phyloP scores from a whole-genome alignment of 2,888 invertebrate genomes.

The Hyles lineata region DNA sequence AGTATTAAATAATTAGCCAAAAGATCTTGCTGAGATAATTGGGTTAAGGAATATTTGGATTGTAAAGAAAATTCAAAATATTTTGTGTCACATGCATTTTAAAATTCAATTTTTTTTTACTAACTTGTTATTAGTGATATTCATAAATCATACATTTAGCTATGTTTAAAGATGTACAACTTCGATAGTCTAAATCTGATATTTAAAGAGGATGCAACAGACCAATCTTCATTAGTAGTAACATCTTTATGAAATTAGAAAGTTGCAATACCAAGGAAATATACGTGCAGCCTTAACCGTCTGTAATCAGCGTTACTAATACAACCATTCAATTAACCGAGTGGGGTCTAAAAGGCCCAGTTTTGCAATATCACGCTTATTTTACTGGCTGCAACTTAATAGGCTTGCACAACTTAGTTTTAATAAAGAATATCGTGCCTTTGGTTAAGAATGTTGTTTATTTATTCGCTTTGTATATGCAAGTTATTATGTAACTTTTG shows the following conservation, averaged over 20 bases:
- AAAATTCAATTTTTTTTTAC: no score
- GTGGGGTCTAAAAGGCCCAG: conserved; percentile 21
- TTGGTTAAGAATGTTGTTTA: not conserved
- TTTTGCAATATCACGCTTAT: conserved; percentile 28
- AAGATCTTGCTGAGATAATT: no score
- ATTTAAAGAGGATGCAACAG: not conserved
- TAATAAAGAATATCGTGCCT: conserved; percentile 20
- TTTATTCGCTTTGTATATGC: not conserved
- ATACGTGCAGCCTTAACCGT: not conserved
- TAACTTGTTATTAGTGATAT: no score
- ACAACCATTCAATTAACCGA: conserved; percentile 28
- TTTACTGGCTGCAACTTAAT: not conserved
- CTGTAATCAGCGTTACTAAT: conserved; percentile 24
- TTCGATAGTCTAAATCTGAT: not conserved
- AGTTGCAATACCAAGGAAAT: not conserved
- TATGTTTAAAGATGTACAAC: not conserved
- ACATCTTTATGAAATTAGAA: conserved; percentile 14
- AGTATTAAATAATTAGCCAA: no score
- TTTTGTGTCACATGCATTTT: no score
- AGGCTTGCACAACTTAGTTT: conserved; percentile 3
- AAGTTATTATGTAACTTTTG: not conserved
- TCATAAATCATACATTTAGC: not conserved
- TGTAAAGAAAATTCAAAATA: no score
- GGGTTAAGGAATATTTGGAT: no score
- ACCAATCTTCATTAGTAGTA: not conserved